These are phyloP conservation scores for Fregata magnificens DNA, from an alignment of 2,113 vertebrate species.

Conservation along the genomic window DNA sequence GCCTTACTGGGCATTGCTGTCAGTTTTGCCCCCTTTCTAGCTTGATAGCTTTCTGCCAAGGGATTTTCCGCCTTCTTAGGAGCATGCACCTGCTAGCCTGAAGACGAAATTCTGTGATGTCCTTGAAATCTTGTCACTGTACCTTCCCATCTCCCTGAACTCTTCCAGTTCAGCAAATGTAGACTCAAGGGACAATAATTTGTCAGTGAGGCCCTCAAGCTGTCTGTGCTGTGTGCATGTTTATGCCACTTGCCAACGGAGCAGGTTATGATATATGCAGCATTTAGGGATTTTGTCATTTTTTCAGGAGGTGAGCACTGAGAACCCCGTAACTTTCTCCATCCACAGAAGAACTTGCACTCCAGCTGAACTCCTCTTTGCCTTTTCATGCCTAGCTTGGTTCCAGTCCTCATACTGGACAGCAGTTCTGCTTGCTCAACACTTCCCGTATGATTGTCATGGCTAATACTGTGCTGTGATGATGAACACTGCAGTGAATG, in stretches of 20 bases:
- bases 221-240: background rate
- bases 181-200: background rate
- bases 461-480: background rate
- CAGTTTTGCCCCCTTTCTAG: background rate
- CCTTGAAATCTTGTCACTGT: background rate
- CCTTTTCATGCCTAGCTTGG: background rate
- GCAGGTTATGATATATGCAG: background rate
- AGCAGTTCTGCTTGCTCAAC: background rate
- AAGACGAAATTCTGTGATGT: background rate
- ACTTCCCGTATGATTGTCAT: rapidly evolving
- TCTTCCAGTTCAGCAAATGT: background rate
- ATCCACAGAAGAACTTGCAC: background rate
- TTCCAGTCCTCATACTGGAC: background rate
- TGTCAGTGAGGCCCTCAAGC: background rate
- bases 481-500: background rate
- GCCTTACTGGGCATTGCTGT: background rate
- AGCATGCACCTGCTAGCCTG: background rate
- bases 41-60: background rate
- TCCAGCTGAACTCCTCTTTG: background rate
- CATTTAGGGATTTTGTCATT: background rate
- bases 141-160: background rate
- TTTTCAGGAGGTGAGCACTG: background rate
- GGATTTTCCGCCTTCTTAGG: background rate
- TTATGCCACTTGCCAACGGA: background rate
- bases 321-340: background rate